A percentile compares a stretch with the other conserved stretches of the same genome.
phyloP scores from a whole-genome alignment of 1,140 invertebrate species.

The Leptinotarsa defecta region DNA sequence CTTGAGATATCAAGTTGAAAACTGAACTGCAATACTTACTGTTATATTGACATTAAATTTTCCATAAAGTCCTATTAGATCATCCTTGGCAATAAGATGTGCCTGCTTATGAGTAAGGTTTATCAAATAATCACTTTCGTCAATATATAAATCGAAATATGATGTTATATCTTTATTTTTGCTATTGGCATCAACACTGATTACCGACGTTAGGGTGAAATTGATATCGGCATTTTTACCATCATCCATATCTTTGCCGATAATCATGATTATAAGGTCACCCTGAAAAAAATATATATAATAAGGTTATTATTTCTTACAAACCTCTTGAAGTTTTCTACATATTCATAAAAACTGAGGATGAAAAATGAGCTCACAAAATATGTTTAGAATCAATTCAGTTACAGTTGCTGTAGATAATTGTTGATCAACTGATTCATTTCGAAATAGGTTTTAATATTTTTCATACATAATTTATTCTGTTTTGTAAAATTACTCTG shows the following conservation, averaged over 20 bases:
- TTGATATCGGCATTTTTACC: conserved; percentile 59
- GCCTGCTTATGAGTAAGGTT: conserved; percentile 46
- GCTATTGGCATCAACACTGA: conserved; percentile 49
- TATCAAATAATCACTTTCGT: conserved; percentile 21
- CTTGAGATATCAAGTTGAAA: not conserved
- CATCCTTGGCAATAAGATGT: conserved; percentile 53
- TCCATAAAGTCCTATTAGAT: conserved; percentile 61
- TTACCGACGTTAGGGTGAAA: conserved; percentile 55
- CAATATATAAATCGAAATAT: too few relatives aligned
- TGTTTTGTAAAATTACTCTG: too few relatives aligned
- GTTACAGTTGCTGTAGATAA: too few relatives aligned
- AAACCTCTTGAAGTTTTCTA: too few relatives aligned
- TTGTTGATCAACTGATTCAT: too few relatives aligned
- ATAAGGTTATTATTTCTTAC: too few relatives aligned
- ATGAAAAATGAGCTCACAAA: too few relatives aligned
- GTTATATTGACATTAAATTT: conserved; percentile 56
- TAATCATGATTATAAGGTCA: conserved; percentile 31
- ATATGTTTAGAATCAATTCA: too few relatives aligned
- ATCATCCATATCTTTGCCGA: conserved; percentile 53
- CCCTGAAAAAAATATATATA: conserved; percentile 47
- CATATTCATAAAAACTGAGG: too few relatives aligned
- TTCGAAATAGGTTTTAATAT: too few relatives aligned
- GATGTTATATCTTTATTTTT: too few relatives aligned
- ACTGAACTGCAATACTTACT: conserved; percentile 47
- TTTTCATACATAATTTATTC: too few relatives aligned